Evolutionary conservation across 2,888 invertebrate species (phyloP).

Genomic region (Seira ritae): DNA sequence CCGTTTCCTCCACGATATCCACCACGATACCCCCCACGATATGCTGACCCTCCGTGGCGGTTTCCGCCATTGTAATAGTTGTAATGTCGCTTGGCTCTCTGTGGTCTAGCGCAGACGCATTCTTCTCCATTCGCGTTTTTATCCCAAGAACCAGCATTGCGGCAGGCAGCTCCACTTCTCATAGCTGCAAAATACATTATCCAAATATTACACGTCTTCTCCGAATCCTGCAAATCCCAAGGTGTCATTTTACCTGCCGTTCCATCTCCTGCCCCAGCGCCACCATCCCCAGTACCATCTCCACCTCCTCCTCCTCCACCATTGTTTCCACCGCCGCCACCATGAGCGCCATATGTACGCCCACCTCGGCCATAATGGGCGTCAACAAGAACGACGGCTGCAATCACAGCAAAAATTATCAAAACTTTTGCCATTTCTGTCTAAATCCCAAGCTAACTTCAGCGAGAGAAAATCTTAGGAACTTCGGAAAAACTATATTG

Average conservation of each 20-base stretch:
- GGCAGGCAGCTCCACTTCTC: constrained; percentile 24
- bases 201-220: background rate
- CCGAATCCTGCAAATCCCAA: background rate
- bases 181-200: constrained; percentile 15
- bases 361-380: background rate
- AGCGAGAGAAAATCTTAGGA: background rate
- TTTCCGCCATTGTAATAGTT: constrained; percentile 5
- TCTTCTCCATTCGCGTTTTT: background rate
- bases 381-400: background rate
- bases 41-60: background rate
- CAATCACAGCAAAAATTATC: background rate
- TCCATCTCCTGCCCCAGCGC: constrained; percentile 2
- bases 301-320: background rate
- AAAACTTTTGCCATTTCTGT: background rate
- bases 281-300: background rate
- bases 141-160: constrained; percentile 7
- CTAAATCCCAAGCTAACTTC: background rate
- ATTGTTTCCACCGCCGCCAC: background rate
- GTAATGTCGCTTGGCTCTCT: constrained; percentile 20
- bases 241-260: background rate
- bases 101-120: constrained; percentile 28
- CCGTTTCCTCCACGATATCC: background rate
- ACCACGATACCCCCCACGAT: background rate
- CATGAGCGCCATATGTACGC: background rate
- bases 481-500: too few species aligned